These are phyloP conservation scores for Mylabris phalerata DNA, from an alignment of 1,140 invertebrate genomes.

Conservation along the genomic window DNA sequence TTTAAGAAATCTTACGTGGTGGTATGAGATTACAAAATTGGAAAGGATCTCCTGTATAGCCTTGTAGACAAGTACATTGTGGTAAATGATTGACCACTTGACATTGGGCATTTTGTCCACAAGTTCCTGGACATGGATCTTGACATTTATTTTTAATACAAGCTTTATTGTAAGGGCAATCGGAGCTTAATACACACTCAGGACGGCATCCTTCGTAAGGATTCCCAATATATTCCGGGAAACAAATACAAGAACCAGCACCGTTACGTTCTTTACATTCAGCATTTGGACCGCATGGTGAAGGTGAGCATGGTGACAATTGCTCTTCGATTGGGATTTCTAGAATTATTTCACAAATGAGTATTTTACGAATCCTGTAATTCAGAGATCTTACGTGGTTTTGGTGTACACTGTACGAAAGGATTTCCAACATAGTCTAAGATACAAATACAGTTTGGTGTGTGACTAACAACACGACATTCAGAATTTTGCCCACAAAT, in stretches of 20 bases:
- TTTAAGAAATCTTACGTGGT: constrained; percentile 41
- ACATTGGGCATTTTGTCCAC: constrained; percentile 67
- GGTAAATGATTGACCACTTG: constrained; percentile 67
- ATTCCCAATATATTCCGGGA: constrained; percentile 54
- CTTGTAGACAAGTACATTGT: constrained; percentile 60
- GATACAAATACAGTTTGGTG: constrained; percentile 54
- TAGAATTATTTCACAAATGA: neutral
- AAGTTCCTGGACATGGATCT: constrained; percentile 70
- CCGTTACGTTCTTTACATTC: constrained; percentile 58
- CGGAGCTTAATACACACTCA: constrained; percentile 64
- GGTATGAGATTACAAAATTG: constrained; percentile 41
- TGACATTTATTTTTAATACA: constrained; percentile 68
- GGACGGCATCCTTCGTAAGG: constrained; percentile 65
- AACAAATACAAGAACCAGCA: constrained; percentile 60
- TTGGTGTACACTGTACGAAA: constrained; percentile 44
- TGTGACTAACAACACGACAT: constrained; percentile 54
- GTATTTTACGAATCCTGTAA: neutral
- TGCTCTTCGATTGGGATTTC: constrained; percentile 25
- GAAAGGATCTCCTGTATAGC: constrained; percentile 67
- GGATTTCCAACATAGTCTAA: constrained; percentile 58
- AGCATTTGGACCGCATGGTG: constrained; percentile 68
- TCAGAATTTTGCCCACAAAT: constrained; percentile 51
- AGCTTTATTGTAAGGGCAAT: constrained; percentile 63
- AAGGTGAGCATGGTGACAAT: constrained; percentile 55
- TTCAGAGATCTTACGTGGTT: neutral